Evolutionary conservation across 2,797 vertebrate genomes (phyloP).

Genomic region (Hafferia zeledoni): DNA sequence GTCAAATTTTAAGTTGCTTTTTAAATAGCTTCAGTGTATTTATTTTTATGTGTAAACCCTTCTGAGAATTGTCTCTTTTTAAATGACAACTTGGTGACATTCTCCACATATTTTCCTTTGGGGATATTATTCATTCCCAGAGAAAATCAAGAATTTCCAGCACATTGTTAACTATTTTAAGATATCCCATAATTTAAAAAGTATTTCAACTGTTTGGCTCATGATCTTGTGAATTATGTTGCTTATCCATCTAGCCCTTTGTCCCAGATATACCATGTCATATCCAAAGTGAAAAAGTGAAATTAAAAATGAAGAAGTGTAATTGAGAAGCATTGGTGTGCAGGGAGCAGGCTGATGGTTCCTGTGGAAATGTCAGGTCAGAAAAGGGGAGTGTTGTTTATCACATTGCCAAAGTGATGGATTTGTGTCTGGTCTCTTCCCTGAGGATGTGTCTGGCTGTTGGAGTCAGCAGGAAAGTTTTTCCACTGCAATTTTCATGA

Average conservation of each 20-base stretch:
- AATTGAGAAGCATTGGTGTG: not conserved
- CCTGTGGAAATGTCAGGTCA: not conserved
- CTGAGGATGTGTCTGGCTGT: not conserved
- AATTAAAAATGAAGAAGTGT: not conserved
- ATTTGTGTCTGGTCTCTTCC: not conserved
- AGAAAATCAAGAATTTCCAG: not conserved
- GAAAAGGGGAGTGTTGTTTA: not conserved
- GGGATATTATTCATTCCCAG: not conserved
- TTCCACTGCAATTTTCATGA: not conserved
- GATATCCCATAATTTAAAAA: not conserved
- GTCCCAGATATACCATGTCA: fast-evolving
- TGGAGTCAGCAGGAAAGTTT: not conserved
- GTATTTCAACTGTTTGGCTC: not conserved
- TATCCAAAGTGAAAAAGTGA: not conserved
- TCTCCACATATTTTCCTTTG: not conserved
- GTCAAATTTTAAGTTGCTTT: not conserved
- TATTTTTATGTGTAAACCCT: not conserved
- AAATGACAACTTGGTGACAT: not conserved
- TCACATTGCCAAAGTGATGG: not conserved
- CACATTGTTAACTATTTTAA: not conserved
- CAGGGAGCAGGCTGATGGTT: not conserved
- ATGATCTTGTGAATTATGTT: fast-evolving
- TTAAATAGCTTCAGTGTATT: not conserved
- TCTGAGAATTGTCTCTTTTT: not conserved
- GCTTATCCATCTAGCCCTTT: not conserved